A percentile compares a stretch with the other conserved stretches of the same genome.
Conservation (phyloP, 1,140 invertebrate species). For the Pemphigus obesinymphae region DNA sequence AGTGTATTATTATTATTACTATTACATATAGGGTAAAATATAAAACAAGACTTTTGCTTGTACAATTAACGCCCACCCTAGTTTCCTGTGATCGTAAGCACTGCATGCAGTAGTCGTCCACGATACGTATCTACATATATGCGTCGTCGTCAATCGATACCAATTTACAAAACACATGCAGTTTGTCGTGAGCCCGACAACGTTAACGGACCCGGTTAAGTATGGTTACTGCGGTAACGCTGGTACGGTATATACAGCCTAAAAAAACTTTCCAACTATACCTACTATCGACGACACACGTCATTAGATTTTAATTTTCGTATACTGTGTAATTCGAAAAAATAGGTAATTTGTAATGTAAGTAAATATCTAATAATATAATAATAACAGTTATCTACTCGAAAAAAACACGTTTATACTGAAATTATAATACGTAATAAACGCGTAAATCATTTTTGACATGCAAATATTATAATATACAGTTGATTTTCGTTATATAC, state of each 20-base stretch:
- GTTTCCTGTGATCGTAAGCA: not conserved
- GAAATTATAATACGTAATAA: too few species aligned
- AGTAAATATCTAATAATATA: too few species aligned
- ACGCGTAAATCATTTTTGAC: not conserved
- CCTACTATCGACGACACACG: not conserved
- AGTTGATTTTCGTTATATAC: too few species aligned
- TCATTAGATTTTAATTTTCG: not conserved
- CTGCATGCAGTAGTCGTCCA: too few species aligned
- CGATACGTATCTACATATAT: not conserved
- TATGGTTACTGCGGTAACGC: not conserved
- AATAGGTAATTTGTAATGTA: too few species aligned
- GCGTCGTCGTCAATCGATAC: not conserved
- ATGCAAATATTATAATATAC: not conserved
- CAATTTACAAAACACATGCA: not conserved
- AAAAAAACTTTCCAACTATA: not conserved
- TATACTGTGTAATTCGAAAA: not conserved
- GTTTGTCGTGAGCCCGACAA: not conserved
- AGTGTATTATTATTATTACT: too few species aligned
- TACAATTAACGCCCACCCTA: conserved; percentile 2
- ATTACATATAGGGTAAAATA: too few species aligned
- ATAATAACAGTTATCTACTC: too few species aligned
- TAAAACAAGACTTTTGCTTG: not conserved
- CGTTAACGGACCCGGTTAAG: not conserved
- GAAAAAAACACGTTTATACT: not conserved
- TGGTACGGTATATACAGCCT: too few species aligned